phyloP scores from a whole-genome alignment of 2,113 vertebrate genomes.

The Apus apus region DNA sequence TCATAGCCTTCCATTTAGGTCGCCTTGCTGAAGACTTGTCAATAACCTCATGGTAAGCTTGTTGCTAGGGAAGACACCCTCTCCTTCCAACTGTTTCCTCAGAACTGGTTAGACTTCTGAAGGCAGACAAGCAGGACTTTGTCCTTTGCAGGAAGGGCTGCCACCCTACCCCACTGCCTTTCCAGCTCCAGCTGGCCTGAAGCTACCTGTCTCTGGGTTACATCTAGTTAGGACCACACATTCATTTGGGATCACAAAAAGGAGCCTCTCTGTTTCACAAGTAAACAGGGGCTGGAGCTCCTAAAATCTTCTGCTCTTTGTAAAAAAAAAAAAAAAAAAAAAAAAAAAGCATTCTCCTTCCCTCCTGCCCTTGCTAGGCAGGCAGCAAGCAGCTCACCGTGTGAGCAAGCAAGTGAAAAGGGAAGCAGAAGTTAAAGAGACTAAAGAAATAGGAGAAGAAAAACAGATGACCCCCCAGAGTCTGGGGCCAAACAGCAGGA shows the following conservation, averaged over 20 bases:
- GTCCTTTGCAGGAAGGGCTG: neutral
- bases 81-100: neutral
- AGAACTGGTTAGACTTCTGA: neutral
- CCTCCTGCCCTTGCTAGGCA: neutral
- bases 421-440: slow-evolving; percentile 24
- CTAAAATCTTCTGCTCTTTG: neutral
- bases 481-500: neutral
- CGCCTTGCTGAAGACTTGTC: neutral
- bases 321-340: too few relatives aligned
- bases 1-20: neutral
- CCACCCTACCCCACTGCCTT: neutral
- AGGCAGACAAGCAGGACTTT: neutral
- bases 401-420: neutral
- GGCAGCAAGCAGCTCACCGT: neutral
- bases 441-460: slow-evolving; percentile 1
- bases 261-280: neutral
- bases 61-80: neutral
- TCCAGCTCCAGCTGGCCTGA: neutral
- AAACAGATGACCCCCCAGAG: neutral
- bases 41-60: neutral
- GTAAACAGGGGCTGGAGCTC: neutral
- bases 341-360: neutral
- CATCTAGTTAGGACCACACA: neutral
- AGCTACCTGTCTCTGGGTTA: neutral
- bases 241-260: neutral